These are phyloP conservation scores for Steinernema khuongi DNA, from an alignment of 1,140 invertebrate species.

Conservation along the genomic window DNA sequence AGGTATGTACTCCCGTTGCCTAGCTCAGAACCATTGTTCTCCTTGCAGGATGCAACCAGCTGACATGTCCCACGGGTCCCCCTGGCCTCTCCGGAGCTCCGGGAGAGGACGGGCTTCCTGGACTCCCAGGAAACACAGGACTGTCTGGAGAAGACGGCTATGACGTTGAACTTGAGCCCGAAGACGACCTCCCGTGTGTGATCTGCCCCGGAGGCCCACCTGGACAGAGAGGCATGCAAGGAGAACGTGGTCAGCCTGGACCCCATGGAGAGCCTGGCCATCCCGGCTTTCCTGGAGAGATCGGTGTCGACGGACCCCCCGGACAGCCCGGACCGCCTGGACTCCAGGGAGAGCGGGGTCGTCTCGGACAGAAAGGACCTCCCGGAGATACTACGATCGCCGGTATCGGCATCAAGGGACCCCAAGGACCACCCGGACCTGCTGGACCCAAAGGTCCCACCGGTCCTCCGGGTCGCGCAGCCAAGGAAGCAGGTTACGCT, in stretches of 20 bases:
- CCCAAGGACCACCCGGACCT: constrained; percentile 36
- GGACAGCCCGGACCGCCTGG: constrained; percentile 25
- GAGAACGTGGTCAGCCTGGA: constrained; percentile 35
- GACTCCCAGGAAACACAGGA: constrained; percentile 37
- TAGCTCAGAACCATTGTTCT: constrained; percentile 24
- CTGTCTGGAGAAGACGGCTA: constrained; percentile 35
- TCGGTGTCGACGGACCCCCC: constrained; percentile 30
- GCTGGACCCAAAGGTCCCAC: constrained; percentile 33
- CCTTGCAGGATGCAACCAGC: constrained; percentile 34
- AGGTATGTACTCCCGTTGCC: background rate
- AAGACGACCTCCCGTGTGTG: constrained; percentile 38
- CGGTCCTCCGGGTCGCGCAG: constrained; percentile 19
- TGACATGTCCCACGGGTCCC: constrained; percentile 35
- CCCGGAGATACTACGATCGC: constrained; percentile 31
- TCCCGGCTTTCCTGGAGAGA: constrained; percentile 24
- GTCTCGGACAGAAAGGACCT: constrained; percentile 26
- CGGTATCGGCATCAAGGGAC: constrained; percentile 38
- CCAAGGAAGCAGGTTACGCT: constrained; percentile 29
- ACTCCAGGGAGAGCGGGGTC: too few relatives aligned
- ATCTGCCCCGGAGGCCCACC: constrained; percentile 40
- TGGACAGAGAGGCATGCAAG: constrained; percentile 36
- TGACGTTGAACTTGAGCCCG: constrained; percentile 36
- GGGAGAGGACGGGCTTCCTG: constrained; percentile 37
- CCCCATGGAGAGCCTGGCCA: constrained; percentile 20
- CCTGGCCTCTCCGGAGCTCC: constrained; percentile 41